phyloP scores from a whole-genome alignment of 2,797 vertebrate genomes.

The Bradypodion pumilum region DNA sequence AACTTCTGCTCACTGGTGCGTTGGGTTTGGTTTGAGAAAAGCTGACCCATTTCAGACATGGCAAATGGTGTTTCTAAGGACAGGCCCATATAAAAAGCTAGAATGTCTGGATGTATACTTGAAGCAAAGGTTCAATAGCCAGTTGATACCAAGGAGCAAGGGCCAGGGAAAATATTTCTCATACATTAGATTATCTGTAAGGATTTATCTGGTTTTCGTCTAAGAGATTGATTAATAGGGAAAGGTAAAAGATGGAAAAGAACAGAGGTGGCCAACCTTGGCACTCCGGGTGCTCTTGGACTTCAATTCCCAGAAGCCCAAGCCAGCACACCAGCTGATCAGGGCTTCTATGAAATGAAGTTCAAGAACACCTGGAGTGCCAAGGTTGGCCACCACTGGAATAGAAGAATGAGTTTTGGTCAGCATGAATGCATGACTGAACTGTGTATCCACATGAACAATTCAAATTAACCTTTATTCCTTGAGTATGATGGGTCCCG shows the following conservation, averaged over 20 bases:
- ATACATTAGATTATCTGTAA: conserved; percentile 28
- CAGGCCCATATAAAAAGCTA: neutral
- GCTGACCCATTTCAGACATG: conserved; percentile 33
- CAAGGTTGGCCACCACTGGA: too few species aligned
- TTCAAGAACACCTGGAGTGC: too few species aligned
- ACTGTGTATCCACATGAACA: neutral
- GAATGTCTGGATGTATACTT: neutral
- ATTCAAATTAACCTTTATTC: neutral
- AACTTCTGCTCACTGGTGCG: conserved; percentile 38
- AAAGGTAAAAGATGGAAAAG: neutral
- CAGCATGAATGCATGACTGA: neutral
- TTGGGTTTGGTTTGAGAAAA: conserved; percentile 33
- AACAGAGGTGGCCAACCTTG: too few species aligned
- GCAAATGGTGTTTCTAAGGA: conserved; percentile 11
- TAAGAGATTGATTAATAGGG: neutral
- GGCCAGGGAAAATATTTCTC: neutral
- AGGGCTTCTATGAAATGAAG: too few species aligned
- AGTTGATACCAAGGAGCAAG: conserved; percentile 7
- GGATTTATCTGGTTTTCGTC: neutral
- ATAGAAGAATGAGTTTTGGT: neutral
- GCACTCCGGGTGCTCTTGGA: too few species aligned
- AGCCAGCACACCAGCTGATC: too few species aligned
- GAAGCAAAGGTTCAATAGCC: conserved; percentile 16
- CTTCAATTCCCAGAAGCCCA: too few species aligned
- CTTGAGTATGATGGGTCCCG: neutral